These are phyloP conservation scores for Mastacembelus armatus DNA, from an alignment of 2,797 vertebrate species.

Conservation along the genomic window DNA sequence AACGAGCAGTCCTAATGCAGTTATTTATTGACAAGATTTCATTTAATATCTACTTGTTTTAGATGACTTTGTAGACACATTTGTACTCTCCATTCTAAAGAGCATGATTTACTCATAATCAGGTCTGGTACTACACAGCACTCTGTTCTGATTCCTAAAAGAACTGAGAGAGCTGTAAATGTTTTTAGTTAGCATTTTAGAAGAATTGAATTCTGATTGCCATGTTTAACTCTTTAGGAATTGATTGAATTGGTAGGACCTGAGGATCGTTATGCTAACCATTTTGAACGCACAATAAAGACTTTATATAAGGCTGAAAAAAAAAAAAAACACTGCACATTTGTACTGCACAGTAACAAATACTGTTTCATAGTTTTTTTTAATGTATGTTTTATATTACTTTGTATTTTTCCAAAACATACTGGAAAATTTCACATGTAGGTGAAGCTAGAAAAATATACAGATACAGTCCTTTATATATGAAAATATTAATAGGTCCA, in stretches of 20 bases:
- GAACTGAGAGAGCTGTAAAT: neutral
- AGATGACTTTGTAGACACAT: neutral
- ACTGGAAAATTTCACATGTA: constrained; percentile 24
- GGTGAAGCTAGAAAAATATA: constrained; percentile 13
- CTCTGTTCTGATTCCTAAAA: neutral
- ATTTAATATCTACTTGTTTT: neutral
- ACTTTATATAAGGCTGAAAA: constrained; percentile 22
- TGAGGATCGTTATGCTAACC: constrained; percentile 30
- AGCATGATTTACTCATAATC: neutral
- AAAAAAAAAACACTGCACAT: constrained; percentile 15
- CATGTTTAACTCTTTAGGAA: constrained; percentile 10
- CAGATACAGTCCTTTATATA: neutral
- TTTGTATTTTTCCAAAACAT: constrained; percentile 64
- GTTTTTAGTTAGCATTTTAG: neutral
- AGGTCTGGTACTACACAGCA: neutral
- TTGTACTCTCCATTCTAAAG: neutral
- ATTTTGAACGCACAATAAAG: constrained; percentile 29
- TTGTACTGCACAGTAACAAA: constrained; percentile 46
- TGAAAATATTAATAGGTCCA: neutral
- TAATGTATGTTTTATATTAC: constrained; percentile 72
- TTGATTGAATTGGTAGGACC: constrained; percentile 4
- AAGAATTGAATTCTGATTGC: no score
- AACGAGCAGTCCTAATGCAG: neutral
- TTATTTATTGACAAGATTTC: constrained; percentile 14
- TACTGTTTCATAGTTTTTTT: constrained; percentile 46